phyloP scores from a whole-genome alignment of 2,113 vertebrate genomes.

The Erythrocercus mccallii region DNA sequence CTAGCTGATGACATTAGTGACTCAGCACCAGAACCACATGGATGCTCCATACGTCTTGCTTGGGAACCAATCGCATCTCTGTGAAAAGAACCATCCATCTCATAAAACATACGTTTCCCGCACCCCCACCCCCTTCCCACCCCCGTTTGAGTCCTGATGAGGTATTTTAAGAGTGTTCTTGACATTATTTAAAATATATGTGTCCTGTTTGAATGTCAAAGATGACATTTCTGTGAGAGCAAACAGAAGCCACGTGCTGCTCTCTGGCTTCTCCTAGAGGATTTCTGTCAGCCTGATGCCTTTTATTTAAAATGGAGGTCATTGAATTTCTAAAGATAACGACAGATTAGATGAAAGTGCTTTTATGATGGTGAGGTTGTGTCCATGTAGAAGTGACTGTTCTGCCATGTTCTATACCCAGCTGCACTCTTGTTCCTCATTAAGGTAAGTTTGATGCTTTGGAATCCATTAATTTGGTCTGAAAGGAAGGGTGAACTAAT shows the following conservation, averaged over 20 bases:
- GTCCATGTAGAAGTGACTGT: constrained; percentile 62
- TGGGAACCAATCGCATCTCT: constrained; percentile 66
- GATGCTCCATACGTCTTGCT: constrained; percentile 64
- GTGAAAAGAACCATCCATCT: constrained; percentile 74
- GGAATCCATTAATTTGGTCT: constrained; percentile 54
- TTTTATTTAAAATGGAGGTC: constrained; percentile 62
- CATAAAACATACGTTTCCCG: constrained; percentile 72
- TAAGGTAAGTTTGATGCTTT: constrained; percentile 70
- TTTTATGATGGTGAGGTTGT: constrained; percentile 64
- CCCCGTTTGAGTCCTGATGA: constrained; percentile 47
- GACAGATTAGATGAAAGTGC: constrained; percentile 60
- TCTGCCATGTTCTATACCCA: constrained; percentile 63
- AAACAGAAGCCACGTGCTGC: constrained; percentile 54
- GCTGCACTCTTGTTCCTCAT: constrained; percentile 66
- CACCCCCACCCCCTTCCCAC: neutral
- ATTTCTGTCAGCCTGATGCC: constrained; percentile 59
- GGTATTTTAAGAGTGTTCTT: constrained; percentile 66
- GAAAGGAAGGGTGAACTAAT: constrained; percentile 61
- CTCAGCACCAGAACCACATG: constrained; percentile 67
- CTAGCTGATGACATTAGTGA: constrained; percentile 61
- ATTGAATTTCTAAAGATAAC: constrained; percentile 62
- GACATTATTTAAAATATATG: constrained; percentile 68
- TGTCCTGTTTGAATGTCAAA: constrained; percentile 70
- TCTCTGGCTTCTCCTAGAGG: constrained; percentile 59
- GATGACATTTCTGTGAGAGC: constrained; percentile 61